Evolutionary conservation across 2,888 invertebrate genomes (phyloP), one percentile per base, ranked within the genome.

Genomic region (Aproaerema taeniolella): DNA sequence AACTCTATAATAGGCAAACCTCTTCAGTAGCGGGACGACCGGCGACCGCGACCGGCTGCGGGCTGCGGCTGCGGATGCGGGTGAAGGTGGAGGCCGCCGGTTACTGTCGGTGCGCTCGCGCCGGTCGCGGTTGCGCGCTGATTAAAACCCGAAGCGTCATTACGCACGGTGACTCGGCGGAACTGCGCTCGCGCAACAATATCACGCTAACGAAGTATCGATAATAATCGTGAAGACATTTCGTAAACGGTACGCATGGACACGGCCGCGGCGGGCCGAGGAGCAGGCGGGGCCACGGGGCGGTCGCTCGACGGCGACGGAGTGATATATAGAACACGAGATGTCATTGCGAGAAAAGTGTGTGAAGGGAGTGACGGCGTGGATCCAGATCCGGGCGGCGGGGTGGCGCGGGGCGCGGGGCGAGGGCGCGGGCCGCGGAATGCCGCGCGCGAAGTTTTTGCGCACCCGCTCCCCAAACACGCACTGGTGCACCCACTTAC

Each of bases 91-190:
- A 30, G n/a, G 37, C 30, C 13, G 30, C 6, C 13, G 20, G 20
- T n/a, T n/a, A n/a, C n/a, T n/a, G n/a, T n/a, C 20, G 37, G 10
- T 29, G 8, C 20, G 36, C 26, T 30, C 35, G 43, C 30, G 32
- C 10, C 20, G n/a, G n/a, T n/a, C n/a, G n/a, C n/a, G n/a, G n/a
- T n/a, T n/a, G n/a, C n/a, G n/a, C n/a, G n/a, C n/a, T n/a, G n/a
- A n/a, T n/a, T n/a, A n/a, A n/a, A n/a, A n/a, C n/a, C n/a, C n/a
- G n/a, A n/a, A n/a, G 13, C 31, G 34, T 64, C 69, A 55, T 70
- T 70, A 70, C 42, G 31, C 33, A 36, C 53, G 44, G 55, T 73
- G 72, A 72, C 59, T 61, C 53, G 52, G 47, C 64, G 42, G 26
- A 34, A 24, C 13, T 8, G 25, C 20, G 8, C 20, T 6, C 8